phyloP scores from a whole-genome alignment of 2,113 vertebrate species.

The Cyprinodon brontotheroides region DNA sequence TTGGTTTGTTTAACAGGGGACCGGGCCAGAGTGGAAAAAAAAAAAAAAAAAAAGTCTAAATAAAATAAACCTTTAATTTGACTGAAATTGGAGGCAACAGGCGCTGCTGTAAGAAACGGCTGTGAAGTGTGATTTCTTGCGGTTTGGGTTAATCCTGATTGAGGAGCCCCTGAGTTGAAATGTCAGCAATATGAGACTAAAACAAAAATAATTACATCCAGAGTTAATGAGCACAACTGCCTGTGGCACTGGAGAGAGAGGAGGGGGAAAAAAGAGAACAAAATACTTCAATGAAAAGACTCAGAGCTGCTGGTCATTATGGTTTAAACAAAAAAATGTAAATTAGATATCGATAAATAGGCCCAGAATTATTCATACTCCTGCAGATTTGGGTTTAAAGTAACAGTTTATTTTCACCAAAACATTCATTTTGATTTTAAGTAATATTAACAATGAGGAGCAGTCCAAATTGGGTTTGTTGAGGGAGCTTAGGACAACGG shows the following conservation, averaged over 20 bases:
- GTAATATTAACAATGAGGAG: not conserved
- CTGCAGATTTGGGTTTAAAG: not conserved
- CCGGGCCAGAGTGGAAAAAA: conserved; percentile 58
- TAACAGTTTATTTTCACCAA: not conserved
- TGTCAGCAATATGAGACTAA: conserved; percentile 81
- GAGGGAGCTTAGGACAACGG: not conserved
- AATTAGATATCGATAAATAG: not conserved
- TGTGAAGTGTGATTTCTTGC: conserved; percentile 78
- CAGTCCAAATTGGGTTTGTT: not conserved
- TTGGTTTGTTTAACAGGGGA: conserved; percentile 73
- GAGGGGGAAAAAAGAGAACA: not conserved
- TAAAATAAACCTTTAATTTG: conserved; percentile 81
- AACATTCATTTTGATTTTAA: not conserved
- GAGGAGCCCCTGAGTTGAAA: conserved; percentile 79
- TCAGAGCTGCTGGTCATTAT: conserved; percentile 2
- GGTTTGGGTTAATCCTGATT: conserved; percentile 81
- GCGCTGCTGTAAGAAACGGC: conserved; percentile 70
- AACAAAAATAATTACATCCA: conserved; percentile 79
- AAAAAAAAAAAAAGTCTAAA: conserved; percentile 69
- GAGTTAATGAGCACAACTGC: conserved; percentile 77
- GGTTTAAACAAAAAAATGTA: not conserved
- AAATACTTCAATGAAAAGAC: conserved; percentile 18
- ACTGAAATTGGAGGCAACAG: conserved; percentile 81
- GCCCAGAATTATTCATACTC: not conserved
- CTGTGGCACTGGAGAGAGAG: conserved; percentile 41